These are phyloP conservation scores for Dascyllus trimaculatus DNA, from an alignment of 2,113 vertebrate species.

Conservation along the genomic window DNA sequence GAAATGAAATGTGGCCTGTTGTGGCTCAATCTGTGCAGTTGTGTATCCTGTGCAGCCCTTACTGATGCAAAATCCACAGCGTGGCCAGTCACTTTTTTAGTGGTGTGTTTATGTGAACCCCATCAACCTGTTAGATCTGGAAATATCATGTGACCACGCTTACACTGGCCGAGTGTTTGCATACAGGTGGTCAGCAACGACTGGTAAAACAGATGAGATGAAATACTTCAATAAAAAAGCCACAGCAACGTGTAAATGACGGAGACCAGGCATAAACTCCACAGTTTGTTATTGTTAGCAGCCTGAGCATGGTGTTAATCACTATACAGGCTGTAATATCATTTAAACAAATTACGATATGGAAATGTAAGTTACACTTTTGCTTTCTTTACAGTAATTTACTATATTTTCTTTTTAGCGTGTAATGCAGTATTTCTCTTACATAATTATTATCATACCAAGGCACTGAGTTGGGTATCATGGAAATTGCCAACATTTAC, in stretches of 20 bases:
- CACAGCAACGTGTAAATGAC: conserved; percentile 20
- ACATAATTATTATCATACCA: background rate
- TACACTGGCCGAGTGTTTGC: conserved; percentile 32
- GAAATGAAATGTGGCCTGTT: background rate
- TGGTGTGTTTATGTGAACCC: conserved; percentile 38
- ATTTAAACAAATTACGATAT: background rate
- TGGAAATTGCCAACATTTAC: conserved; percentile 6
- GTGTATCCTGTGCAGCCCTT: background rate
- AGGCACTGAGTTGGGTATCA: background rate
- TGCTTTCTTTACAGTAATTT: background rate
- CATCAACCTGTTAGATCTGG: conserved; percentile 34
- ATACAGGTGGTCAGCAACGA: conserved; percentile 30
- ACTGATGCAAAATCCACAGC: conserved; percentile 1
- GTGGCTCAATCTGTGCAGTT: background rate
- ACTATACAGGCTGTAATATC: background rate
- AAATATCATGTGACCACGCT: conserved; percentile 11
- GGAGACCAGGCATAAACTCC: background rate
- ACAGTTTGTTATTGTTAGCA: background rate
- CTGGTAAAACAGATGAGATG: conserved; percentile 16
- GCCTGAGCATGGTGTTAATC: background rate
- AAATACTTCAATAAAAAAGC: conserved; percentile 21
- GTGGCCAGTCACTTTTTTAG: conserved; percentile 5
- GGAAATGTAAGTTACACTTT: conserved; percentile 1
- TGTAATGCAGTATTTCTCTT: background rate
- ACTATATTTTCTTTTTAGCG: background rate